Percentiles rank a stretch among this genome's conserved stretches.
phyloP scores from a whole-genome alignment of 1,140 invertebrate genomes.

The Dinothrombium tinctorium region DNA sequence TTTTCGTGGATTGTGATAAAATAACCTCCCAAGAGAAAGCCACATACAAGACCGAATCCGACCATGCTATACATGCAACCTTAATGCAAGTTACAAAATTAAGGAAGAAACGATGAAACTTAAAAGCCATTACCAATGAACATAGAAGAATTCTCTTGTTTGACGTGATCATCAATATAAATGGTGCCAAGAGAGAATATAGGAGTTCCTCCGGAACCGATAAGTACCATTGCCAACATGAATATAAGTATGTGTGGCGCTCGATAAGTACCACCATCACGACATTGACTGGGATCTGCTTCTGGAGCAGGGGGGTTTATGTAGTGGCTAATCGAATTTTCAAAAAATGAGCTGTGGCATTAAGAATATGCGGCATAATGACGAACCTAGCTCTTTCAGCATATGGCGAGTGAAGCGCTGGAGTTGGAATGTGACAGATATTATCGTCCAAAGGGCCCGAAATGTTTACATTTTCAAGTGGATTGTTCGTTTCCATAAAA shows the following conservation, averaged over 20 bases:
- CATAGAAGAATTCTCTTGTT: constrained; percentile 26
- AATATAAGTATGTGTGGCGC: constrained; percentile 26
- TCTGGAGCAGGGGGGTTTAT: constrained; percentile 13
- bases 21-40: constrained; percentile 28
- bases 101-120: background rate
- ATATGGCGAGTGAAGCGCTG: constrained; percentile 12
- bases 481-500: constrained; percentile 19
- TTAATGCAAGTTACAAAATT: constrained; percentile 15
- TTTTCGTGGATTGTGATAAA: constrained; percentile 30
- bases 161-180: constrained; percentile 31
- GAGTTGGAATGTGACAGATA: constrained; percentile 15
- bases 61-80: constrained; percentile 31
- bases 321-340: constrained; percentile 11
- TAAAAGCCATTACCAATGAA: constrained; percentile 24
- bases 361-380: no score
- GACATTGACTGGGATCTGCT: constrained; percentile 12
- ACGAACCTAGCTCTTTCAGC: constrained; percentile 12
- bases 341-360: background rate
- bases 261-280: constrained; percentile 16
- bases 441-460: constrained; percentile 15
- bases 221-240: constrained; percentile 27
- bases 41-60: constrained; percentile 30
- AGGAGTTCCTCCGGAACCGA: constrained; percentile 29
- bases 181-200: constrained; percentile 30
- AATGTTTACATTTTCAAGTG: constrained; percentile 4